Conservation (phyloP, 2,888 invertebrate species). For the Folsomia candida region DNA sequence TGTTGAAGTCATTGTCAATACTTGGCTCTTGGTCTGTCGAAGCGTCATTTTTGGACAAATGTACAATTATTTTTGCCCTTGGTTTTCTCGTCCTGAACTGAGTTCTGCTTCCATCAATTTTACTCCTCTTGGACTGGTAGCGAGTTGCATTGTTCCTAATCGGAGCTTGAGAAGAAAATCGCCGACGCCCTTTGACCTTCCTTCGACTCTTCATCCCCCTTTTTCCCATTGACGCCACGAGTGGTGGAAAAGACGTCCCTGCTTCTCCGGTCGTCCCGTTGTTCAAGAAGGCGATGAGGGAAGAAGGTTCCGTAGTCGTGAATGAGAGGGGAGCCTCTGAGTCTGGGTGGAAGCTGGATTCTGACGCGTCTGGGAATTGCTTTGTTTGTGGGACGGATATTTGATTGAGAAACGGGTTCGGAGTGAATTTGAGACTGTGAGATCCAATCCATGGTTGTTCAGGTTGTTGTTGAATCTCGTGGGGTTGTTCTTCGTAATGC, state of each 20-base stretch:
- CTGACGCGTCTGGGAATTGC: background rate
- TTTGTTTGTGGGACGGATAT: background rate
- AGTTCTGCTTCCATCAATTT: background rate
- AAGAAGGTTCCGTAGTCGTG: no score
- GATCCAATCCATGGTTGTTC: constrained; percentile 33
- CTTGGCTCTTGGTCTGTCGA: background rate
- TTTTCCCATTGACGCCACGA: background rate
- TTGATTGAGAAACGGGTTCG: constrained; percentile 27
- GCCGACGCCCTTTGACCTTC: constrained; percentile 3
- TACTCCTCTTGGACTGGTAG: background rate
- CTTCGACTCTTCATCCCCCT: background rate
- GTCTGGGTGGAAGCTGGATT: background rate
- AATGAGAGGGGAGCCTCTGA: background rate
- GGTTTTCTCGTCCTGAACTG: no score
- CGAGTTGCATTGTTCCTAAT: no score
- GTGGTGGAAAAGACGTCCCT: background rate
- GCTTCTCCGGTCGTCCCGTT: no score
- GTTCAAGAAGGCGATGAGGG: no score
- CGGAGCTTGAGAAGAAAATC: no score
- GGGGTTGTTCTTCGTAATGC: no score
- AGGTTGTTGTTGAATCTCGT: no score
- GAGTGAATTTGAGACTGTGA: constrained; percentile 31
- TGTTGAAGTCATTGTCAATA: background rate
- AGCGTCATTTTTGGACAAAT: background rate
- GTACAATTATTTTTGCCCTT: background rate